Evolutionary conservation across 2,888 invertebrate species (phyloP).

Genomic region (Miltochrista miniata): DNA sequence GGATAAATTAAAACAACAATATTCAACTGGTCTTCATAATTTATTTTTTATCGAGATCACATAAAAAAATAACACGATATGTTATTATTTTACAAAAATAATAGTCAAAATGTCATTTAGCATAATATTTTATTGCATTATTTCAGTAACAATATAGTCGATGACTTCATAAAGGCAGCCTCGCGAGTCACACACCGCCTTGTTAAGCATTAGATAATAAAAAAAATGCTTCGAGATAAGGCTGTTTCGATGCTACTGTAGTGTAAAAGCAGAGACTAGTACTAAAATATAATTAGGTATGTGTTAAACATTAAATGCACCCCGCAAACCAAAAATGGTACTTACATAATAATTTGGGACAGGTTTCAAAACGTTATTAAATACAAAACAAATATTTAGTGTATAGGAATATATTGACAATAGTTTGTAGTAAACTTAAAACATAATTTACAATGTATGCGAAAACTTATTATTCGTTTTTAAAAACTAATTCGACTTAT

Average conservation of each 20-base stretch:
- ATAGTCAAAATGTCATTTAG: constrained; percentile 30
- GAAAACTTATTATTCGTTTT: too few species aligned
- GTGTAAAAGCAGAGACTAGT: not conserved
- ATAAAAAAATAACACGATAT: constrained; percentile 28
- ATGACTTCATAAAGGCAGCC: too few species aligned
- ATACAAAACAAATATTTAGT: too few species aligned
- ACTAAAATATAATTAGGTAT: not conserved
- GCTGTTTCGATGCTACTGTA: not conserved
- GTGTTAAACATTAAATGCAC: not conserved
- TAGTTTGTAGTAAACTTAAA: too few species aligned
- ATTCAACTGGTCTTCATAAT: constrained; percentile 13
- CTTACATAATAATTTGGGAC: too few species aligned
- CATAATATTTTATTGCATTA: constrained; percentile 28
- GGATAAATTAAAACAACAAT: constrained; percentile 34
- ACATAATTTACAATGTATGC: too few species aligned
- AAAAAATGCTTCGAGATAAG: too few species aligned
- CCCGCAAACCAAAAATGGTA: too few species aligned
- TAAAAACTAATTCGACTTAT: too few species aligned
- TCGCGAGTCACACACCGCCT: not conserved
- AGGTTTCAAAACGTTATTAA: too few species aligned
- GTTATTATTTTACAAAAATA: constrained; percentile 33
- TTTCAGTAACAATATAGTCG: too few species aligned
- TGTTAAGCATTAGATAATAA: not conserved
- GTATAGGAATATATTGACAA: too few species aligned
- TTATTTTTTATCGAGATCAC: constrained; percentile 41